These are phyloP conservation scores for Eremobia ochroleuca DNA, from an alignment of 2,888 invertebrate species.

Conservation along the genomic window DNA sequence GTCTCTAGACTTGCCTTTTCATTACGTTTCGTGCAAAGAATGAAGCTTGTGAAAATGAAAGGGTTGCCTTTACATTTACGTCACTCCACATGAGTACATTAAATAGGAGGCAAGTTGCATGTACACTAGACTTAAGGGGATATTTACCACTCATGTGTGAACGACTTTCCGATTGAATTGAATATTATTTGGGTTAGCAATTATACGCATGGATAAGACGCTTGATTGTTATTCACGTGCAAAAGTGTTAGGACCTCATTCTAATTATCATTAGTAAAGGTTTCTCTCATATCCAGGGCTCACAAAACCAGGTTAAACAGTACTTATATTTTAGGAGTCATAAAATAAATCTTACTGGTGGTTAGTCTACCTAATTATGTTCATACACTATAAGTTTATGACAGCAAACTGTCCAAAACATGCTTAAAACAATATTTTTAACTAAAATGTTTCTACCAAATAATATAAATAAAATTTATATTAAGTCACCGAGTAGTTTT, in stretches of 20 bases:
- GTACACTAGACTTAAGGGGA: neutral
- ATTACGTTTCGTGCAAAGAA: slow-evolving; percentile 36
- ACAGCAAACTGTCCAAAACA: neutral
- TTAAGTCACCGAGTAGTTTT: neutral
- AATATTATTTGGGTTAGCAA: neutral
- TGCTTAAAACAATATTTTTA: neutral
- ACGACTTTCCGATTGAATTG: neutral
- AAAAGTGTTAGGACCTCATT: too few species aligned
- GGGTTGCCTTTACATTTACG: neutral
- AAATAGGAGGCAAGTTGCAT: neutral
- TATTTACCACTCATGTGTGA: neutral
- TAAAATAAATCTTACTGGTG: neutral
- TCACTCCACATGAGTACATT: neutral
- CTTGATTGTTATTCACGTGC: neutral
- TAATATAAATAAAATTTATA: neutral
- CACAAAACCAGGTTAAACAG: too few species aligned
- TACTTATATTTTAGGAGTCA: neutral
- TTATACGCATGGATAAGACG: neutral
- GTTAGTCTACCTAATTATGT: neutral
- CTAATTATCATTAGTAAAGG: too few species aligned
- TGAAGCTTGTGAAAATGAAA: slow-evolving; percentile 22
- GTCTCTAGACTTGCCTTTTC: slow-evolving; percentile 28
- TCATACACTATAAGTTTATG: neutral
- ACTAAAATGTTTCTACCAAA: neutral
- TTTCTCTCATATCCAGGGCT: too few species aligned